These are phyloP conservation scores for Adrianichthys oophorus DNA, from an alignment of 2,797 vertebrate species.

Conservation along the genomic window DNA sequence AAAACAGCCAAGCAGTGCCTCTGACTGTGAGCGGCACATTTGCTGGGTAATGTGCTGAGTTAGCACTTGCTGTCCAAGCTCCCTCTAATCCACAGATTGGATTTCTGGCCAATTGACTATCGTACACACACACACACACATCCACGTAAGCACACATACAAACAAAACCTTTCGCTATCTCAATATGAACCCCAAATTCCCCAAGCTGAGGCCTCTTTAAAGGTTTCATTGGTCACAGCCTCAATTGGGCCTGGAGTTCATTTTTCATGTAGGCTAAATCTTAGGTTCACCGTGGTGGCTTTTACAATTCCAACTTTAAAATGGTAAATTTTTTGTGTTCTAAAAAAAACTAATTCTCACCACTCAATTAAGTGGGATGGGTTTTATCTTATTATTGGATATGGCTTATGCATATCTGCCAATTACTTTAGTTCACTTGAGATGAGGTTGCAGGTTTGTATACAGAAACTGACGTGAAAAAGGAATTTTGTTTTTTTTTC, in stretches of 20 bases:
- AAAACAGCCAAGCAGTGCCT: slow-evolving; percentile 61
- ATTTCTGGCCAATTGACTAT: slow-evolving; percentile 55
- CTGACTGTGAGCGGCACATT: slow-evolving; percentile 68
- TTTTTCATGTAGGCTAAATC: neutral
- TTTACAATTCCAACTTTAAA: too few relatives aligned
- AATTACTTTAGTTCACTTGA: too few relatives aligned
- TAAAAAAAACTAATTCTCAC: too few relatives aligned
- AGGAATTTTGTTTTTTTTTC: too few relatives aligned
- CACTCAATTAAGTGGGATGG: too few relatives aligned
- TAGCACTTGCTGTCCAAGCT: slow-evolving; percentile 70
- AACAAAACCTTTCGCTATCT: too few relatives aligned
- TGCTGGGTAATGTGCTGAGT: slow-evolving; percentile 73
- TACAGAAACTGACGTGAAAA: too few relatives aligned
- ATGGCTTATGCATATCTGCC: too few relatives aligned
- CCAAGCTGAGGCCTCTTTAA: slow-evolving; percentile 33
- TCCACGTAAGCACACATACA: neutral
- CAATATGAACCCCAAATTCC: slow-evolving; percentile 35
- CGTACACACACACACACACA: slow-evolving; percentile 1
- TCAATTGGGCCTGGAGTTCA: slow-evolving; percentile 18
- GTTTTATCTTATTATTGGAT: too few relatives aligned
- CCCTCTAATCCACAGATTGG: slow-evolving; percentile 72
- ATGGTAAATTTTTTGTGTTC: too few relatives aligned
- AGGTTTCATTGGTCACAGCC: slow-evolving; percentile 38
- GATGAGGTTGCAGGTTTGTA: too few relatives aligned
- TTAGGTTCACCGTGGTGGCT: too few relatives aligned